Percentiles rank a stretch among this genome's conserved stretches.
Conservation (phyloP, 2,797 vertebrate species). For the Heteromormyrus szaboi region DNA sequence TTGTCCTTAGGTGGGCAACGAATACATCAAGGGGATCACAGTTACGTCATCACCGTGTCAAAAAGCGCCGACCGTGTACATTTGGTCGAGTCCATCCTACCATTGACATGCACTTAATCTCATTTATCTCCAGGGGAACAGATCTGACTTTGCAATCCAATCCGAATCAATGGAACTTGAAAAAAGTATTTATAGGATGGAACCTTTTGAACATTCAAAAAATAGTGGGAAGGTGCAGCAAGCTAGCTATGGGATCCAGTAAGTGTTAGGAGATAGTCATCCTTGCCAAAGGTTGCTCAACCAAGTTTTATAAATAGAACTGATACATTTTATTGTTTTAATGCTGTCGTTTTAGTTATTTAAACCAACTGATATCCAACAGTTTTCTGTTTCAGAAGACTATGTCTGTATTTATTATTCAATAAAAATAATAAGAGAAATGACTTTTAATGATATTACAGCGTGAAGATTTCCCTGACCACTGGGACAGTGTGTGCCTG, state of each 20-base stretch:
- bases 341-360: not conserved
- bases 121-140: not conserved
- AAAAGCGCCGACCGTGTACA: not conserved
- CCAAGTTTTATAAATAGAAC: not conserved
- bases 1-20: not conserved
- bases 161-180: not conserved
- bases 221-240: not conserved
- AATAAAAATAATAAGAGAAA: not conserved
- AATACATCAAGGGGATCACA: not conserved
- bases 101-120: constrained; percentile 4
- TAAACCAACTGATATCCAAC: not conserved
- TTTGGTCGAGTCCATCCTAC: not conserved
- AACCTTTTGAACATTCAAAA: not conserved
- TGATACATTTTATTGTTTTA: not conserved
- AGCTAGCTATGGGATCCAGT: not conserved
- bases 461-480: not conserved
- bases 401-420: not conserved
- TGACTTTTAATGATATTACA: not conserved
- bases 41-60: not conserved
- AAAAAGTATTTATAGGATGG: not conserved
- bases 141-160: not conserved
- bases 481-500: not conserved
- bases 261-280: not conserved
- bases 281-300: not conserved
- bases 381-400: not conserved